Conservation (phyloP, 1,140 invertebrate genomes). For the Brachionus rubens region DNA sequence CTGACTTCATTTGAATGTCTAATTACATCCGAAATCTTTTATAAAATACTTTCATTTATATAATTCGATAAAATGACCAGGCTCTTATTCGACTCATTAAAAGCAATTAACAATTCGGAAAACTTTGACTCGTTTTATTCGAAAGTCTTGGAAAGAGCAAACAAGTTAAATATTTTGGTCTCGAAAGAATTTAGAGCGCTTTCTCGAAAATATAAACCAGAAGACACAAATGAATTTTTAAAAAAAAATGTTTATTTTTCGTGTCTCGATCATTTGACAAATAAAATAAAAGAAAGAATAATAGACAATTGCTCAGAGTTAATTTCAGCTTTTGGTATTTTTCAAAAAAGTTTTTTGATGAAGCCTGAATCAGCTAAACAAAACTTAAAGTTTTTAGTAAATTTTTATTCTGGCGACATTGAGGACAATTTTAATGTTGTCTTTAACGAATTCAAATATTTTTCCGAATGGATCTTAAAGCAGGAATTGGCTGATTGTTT, state of each 20-base stretch:
- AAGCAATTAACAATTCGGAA: too few relatives aligned
- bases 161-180: background rate
- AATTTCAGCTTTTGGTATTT: slow-evolving; percentile 3
- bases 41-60: too few relatives aligned
- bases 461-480: slow-evolving; percentile 1
- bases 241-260: background rate
- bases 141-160: too few relatives aligned
- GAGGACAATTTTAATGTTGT: background rate
- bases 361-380: slow-evolving; percentile 5
- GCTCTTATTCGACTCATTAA: too few relatives aligned
- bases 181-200: background rate
- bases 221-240: background rate
- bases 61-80: too few relatives aligned
- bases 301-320: too few relatives aligned
- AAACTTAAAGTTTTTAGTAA: slow-evolving; percentile 12
- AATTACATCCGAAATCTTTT: too few relatives aligned
- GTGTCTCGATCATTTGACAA: too few relatives aligned
- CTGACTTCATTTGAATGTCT: background rate
- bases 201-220: background rate
- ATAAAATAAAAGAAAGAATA: too few relatives aligned
- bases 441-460: background rate
- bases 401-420: slow-evolving; percentile 9
- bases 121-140: too few relatives aligned
- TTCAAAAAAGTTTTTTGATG: slow-evolving; percentile 11
- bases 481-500: too few relatives aligned